A percentile compares a stretch with the other conserved stretches of the same genome.
Conservation (phyloP, 2,888 invertebrate species). For the Gari tellinella region DNA sequence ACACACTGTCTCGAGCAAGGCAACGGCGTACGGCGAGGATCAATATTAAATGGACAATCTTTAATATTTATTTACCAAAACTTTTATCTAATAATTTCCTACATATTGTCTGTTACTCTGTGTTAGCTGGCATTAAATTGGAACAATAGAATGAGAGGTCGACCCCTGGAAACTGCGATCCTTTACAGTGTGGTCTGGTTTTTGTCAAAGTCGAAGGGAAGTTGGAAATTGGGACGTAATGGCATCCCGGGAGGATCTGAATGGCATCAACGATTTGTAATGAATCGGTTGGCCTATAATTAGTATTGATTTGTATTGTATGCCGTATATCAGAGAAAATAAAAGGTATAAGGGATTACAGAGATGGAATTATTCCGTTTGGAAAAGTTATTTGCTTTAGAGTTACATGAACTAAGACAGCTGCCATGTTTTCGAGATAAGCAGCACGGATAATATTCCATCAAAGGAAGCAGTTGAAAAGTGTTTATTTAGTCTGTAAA, state of each 20-base stretch:
- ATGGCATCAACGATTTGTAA: conserved; percentile 61
- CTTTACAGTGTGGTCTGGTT: conserved; percentile 66
- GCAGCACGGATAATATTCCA: no score
- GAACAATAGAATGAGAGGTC: conserved; percentile 73
- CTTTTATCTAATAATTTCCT: conserved; percentile 75
- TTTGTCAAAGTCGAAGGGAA: conserved; percentile 59
- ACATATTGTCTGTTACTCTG: conserved; percentile 73
- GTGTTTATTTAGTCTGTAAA: no score
- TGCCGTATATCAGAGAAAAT: conserved; percentile 26
- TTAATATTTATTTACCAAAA: conserved; percentile 75
- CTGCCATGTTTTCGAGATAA: no score
- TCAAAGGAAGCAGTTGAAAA: no score
- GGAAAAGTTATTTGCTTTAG: no score
- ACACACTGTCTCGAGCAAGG: conserved; percentile 24
- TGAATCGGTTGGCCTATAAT: conserved; percentile 60
- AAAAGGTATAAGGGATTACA: conserved; percentile 13
- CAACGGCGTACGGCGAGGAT: conserved; percentile 13
- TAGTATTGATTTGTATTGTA: conserved; percentile 39
- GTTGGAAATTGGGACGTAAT: conserved; percentile 50
- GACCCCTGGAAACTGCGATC: conserved; percentile 73
- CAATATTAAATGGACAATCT: conserved; percentile 61
- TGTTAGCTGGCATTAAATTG: conserved; percentile 72
- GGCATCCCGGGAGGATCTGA: conserved; percentile 50
- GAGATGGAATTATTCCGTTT: conserved; percentile 9
- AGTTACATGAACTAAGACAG: no score